Evolutionary conservation across 2,888 invertebrate genomes (phyloP).

Genomic region (Metalampra italica): DNA sequence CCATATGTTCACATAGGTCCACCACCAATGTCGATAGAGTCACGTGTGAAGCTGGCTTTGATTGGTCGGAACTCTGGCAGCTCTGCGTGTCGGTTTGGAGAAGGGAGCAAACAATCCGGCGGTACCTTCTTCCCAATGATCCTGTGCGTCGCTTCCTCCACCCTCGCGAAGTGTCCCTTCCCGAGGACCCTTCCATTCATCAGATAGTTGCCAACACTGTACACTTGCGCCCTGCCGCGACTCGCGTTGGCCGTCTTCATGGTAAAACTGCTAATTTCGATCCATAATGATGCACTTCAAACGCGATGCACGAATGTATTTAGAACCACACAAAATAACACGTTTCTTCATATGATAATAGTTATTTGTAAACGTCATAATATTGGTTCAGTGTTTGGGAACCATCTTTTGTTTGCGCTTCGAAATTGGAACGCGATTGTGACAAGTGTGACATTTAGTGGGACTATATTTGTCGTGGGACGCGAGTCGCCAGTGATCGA

Average conservation of each 20-base stretch:
- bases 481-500: conserved; percentile 20
- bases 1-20: too few species aligned
- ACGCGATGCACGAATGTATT: conserved; percentile 15
- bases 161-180: conserved; percentile 87
- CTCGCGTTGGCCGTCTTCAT: conserved; percentile 54
- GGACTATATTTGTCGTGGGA: conserved; percentile 61
- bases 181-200: conserved; percentile 84
- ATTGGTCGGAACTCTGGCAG: neutral
- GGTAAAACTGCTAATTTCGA: conserved; percentile 42
- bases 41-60: neutral
- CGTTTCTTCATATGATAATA: conserved; percentile 34
- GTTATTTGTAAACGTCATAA: conserved; percentile 54
- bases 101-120: neutral
- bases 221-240: conserved; percentile 63
- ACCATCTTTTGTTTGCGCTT: conserved; percentile 59
- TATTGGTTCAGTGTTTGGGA: conserved; percentile 36
- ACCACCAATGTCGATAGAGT: too few species aligned
- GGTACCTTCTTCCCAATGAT: conserved; percentile 83
- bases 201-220: conserved; percentile 83
- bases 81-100: neutral
- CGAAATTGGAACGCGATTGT: conserved; percentile 55
- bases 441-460: conserved; percentile 43
- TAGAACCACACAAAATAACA: conserved; percentile 14
- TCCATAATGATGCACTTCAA: conserved; percentile 39
- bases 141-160: conserved; percentile 85